Percentiles rank a stretch among this genome's conserved stretches.
Conservation (phyloP, 2,888 invertebrate genomes). For the Syrista parreyssii region DNA sequence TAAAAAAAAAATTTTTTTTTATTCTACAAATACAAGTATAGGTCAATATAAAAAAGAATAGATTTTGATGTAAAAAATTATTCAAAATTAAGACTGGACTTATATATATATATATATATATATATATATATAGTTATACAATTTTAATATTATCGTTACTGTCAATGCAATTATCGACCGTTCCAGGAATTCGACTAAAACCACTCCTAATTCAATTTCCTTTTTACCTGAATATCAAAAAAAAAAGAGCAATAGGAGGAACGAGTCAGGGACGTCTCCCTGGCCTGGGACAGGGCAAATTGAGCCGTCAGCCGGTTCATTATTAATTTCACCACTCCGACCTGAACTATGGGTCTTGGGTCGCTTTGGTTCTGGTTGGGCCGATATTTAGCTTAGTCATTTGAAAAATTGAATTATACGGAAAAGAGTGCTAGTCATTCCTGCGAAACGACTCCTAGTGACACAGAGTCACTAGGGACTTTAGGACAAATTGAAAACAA, state of each 20-base stretch:
- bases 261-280: slow-evolving; percentile 9
- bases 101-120: too few relatives aligned
- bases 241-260: slow-evolving; percentile 13
- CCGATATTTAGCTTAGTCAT: slow-evolving; percentile 28
- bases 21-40: too few relatives aligned
- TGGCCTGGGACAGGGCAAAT: slow-evolving; percentile 21
- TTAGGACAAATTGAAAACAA: too few relatives aligned
- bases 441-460: neutral
- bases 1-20: too few relatives aligned
- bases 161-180: neutral
- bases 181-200: slow-evolving; percentile 13
- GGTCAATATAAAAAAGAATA: too few relatives aligned
- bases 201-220: slow-evolving; percentile 18
- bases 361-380: slow-evolving; percentile 8
- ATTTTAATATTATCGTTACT: too few relatives aligned
- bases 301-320: slow-evolving; percentile 25
- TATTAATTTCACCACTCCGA: slow-evolving; percentile 23
- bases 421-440: slow-evolving; percentile 11
- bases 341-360: neutral
- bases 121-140: too few relatives aligned
- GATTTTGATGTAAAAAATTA: too few relatives aligned
- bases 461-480: too few relatives aligned
- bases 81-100: too few relatives aligned
- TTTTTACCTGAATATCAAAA: neutral
- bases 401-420: slow-evolving; percentile 39